Conservation (phyloP, 1,140 invertebrate genomes). For the Macrobrachium nipponense region DNA sequence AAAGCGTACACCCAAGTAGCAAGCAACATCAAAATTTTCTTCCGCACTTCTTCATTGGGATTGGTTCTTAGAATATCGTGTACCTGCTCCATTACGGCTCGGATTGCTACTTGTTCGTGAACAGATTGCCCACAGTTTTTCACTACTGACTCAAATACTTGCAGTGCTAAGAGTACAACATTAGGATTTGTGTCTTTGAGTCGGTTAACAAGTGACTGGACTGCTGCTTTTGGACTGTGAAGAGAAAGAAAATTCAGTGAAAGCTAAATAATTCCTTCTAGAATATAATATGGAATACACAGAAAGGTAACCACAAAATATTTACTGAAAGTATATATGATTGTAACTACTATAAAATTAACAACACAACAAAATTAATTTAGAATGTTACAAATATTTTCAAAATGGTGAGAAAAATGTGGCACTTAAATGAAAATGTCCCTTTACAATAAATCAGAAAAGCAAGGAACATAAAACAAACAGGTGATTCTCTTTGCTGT, state of each 20-base stretch:
- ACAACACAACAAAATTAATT: too few relatives aligned
- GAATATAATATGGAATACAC: too few relatives aligned
- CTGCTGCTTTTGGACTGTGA: slow-evolving; percentile 47
- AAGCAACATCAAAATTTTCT: slow-evolving; percentile 48
- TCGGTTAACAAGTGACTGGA: slow-evolving; percentile 38
- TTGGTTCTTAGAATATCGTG: slow-evolving; percentile 30
- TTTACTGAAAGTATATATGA: too few relatives aligned
- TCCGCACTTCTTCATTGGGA: slow-evolving; percentile 45
- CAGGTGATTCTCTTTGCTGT: neutral
- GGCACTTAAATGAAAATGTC: too few relatives aligned
- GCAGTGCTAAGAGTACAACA: slow-evolving; percentile 44
- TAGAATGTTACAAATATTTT: too few relatives aligned
- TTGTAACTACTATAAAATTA: too few relatives aligned
- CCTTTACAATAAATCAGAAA: neutral
- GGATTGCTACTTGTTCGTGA: slow-evolving; percentile 40
- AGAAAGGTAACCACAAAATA: too few relatives aligned
- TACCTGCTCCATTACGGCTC: slow-evolving; percentile 39
- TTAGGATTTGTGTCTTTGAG: slow-evolving; percentile 50
- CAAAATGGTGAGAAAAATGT: too few relatives aligned
- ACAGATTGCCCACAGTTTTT: slow-evolving; percentile 51
- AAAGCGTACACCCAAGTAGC: slow-evolving; percentile 53
- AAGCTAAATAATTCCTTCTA: neutral
- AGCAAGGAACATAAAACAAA: neutral
- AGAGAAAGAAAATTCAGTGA: neutral
- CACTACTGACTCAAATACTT: slow-evolving; percentile 51